Evolutionary conservation across 2,113 vertebrate genomes (phyloP).

Genomic region (Malaclemys terrapin): DNA sequence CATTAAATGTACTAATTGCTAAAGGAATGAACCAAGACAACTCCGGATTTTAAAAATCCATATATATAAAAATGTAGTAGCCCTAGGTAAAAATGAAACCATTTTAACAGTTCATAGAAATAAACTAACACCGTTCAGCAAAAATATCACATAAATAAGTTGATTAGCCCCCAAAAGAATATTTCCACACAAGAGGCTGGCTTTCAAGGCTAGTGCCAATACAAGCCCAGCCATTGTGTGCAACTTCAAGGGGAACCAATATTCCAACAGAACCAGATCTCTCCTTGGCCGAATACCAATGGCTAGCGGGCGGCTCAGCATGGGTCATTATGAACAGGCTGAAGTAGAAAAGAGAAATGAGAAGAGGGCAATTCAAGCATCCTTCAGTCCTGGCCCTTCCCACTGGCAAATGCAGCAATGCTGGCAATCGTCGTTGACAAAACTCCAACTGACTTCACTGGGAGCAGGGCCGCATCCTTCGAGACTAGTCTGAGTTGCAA

Average conservation of each 20-base stretch:
- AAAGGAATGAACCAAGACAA: not conserved
- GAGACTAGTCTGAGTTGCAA: not conserved
- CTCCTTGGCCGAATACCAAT: not conserved
- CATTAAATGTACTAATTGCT: not conserved
- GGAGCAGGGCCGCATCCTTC: not conserved
- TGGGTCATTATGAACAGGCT: rapidly evolving
- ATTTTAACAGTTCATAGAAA: not conserved
- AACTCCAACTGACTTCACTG: not conserved
- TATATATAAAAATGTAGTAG: not conserved
- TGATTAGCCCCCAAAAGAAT: not conserved
- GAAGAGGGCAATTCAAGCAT: not conserved
- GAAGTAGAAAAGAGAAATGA: not conserved
- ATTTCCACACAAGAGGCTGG: not conserved
- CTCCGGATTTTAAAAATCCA: not conserved
- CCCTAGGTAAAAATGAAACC: not conserved
- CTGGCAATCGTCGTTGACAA: no score
- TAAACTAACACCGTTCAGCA: not conserved
- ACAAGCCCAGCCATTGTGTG: not conserved
- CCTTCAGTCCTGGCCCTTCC: no score
- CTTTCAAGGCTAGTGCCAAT: not conserved
- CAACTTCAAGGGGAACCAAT: not conserved
- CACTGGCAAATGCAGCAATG: not conserved
- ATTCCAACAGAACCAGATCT: not conserved
- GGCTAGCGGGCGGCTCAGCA: not conserved
- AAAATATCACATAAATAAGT: not conserved